Percentiles rank a stretch among this genome's conserved stretches.
Conservation (phyloP, 2,888 invertebrate species). For the Amiota mariae region DNA sequence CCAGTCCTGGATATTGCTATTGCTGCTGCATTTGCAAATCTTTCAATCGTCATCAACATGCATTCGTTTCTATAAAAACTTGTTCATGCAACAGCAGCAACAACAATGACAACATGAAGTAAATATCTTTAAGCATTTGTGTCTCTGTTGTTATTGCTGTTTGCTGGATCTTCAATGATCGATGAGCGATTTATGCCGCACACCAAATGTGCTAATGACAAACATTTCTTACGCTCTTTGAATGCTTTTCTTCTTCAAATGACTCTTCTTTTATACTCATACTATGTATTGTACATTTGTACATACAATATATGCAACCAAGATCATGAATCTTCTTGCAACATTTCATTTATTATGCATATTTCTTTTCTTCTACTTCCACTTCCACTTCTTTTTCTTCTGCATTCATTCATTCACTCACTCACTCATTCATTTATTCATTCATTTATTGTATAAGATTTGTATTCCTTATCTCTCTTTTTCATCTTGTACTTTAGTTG, state of each 20-base stretch:
- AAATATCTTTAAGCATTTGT: background rate
- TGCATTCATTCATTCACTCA: conserved; percentile 12
- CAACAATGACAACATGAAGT: background rate
- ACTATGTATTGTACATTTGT: background rate
- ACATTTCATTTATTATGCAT: conserved; percentile 25
- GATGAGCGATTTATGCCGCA: conserved; percentile 30
- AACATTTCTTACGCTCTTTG: conserved; percentile 34
- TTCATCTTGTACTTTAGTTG: background rate
- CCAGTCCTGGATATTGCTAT: too few species aligned
- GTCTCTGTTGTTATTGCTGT: background rate
- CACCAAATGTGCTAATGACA: conserved; percentile 35
- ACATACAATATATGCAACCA: background rate
- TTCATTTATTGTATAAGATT: conserved; percentile 13
- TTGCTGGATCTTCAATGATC: conserved; percentile 20
- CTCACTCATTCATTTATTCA: background rate
- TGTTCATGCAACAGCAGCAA: background rate
- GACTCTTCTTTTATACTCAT: background rate
- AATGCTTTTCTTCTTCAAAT: conserved; percentile 13
- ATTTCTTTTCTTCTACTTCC: background rate
- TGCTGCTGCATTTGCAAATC: background rate
- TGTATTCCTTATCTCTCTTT: background rate
- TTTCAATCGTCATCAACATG: conserved; percentile 4
- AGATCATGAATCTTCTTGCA: background rate
- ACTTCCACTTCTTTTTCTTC: too few species aligned
- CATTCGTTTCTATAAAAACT: background rate